These are phyloP conservation scores for Lampris megalopsis DNA, from an alignment of 2,113 vertebrate species.

Conservation along the genomic window DNA sequence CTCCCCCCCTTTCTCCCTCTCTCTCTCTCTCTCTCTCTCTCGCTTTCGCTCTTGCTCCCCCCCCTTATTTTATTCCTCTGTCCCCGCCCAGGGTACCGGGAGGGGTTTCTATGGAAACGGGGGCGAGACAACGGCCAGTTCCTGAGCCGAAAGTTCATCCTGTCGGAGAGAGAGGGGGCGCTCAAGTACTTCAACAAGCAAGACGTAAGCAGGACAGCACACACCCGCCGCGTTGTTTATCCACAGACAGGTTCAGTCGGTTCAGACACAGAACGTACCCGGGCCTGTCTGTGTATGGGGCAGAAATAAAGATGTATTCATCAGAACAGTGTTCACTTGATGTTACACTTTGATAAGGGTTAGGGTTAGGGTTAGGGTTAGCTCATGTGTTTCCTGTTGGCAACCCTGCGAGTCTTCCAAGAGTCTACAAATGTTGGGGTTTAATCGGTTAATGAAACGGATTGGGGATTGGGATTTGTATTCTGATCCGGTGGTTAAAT, in stretches of 20 bases:
- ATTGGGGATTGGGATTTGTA: no score
- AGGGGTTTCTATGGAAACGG: slow-evolving; percentile 96
- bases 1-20: not conserved
- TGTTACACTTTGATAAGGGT: no score
- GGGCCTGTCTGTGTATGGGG: no score
- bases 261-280: no score
- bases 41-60: not conserved
- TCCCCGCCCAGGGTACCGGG: slow-evolving; percentile 88
- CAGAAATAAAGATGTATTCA: no score
- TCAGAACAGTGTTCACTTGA: no score
- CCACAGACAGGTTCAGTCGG: no score
- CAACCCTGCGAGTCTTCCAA: no score
- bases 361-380: no score
- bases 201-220: slow-evolving; percentile 83
- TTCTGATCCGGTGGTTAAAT: not conserved
- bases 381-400: no score
- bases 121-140: slow-evolving; percentile 96
- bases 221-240: not conserved
- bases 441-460: no score
- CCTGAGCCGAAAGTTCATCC: slow-evolving; percentile 92
- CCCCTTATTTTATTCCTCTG: not conserved
- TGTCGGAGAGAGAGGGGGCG: slow-evolving; percentile 92
- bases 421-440: no score
- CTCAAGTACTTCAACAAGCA: slow-evolving; percentile 97
- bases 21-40: not conserved